phyloP scores from a whole-genome alignment of 2,888 invertebrate genomes.

The Megastigmus dorsalis region DNA sequence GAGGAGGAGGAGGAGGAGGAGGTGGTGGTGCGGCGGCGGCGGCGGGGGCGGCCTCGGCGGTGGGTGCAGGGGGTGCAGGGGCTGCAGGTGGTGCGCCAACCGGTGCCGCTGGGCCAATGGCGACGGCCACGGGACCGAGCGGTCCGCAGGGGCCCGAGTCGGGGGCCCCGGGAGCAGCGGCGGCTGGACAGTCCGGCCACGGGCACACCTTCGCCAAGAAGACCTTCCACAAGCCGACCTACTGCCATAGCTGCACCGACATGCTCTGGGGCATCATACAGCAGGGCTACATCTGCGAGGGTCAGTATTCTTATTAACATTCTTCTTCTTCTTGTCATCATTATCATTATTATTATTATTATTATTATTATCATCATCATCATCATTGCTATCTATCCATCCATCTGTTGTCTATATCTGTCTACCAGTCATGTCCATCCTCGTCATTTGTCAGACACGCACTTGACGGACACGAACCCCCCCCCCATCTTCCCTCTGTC shows the following conservation, averaged over 20 bases:
- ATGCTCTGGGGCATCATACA: slow-evolving; percentile 99
- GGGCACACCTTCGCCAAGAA: slow-evolving; percentile 99
- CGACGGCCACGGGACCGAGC: no score
- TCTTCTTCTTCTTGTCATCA: slow-evolving; percentile 46
- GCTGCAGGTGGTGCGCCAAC: background rate
- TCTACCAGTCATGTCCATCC: no score
- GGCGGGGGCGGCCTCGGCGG: slow-evolving; percentile 3
- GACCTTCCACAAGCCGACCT: slow-evolving; percentile 99
- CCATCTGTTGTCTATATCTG: no score
- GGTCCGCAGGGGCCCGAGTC: no score
- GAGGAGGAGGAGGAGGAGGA: slow-evolving; percentile 74
- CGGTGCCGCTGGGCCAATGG: no score
- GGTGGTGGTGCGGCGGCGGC: slow-evolving; percentile 68
- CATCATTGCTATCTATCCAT: no score
- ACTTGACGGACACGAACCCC: no score
- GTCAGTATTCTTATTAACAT: slow-evolving; percentile 75
- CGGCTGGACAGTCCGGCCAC: slow-evolving; percentile 74
- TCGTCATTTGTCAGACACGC: no score
- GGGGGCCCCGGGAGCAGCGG: background rate
- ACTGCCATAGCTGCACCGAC: slow-evolving; percentile 99
- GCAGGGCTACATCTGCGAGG: slow-evolving; percentile 99
- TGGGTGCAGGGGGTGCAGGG: background rate
- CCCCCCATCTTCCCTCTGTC: no score
- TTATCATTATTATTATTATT: no score
- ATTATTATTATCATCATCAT: no score